Evolutionary conservation across 1,140 invertebrate genomes (phyloP).

Genomic region (Caerostris darwini): DNA sequence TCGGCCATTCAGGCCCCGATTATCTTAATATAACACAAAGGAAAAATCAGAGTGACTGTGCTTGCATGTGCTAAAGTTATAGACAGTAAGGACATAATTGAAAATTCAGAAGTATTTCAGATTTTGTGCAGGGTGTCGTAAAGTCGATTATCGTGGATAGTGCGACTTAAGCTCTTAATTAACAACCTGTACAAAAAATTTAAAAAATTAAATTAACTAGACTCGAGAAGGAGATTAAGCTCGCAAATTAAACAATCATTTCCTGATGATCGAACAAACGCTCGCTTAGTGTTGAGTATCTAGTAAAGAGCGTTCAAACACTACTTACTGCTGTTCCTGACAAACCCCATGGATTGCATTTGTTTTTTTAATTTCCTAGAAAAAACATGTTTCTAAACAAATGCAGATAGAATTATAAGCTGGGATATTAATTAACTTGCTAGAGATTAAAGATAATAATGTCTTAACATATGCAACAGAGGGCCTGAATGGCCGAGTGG

Average conservation of each 20-base stretch:
- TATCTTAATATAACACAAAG: too few species aligned
- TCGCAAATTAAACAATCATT: background rate
- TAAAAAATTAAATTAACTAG: too few species aligned
- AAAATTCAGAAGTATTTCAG: background rate
- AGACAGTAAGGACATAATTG: background rate
- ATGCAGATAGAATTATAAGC: background rate
- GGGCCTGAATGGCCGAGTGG: too few species aligned
- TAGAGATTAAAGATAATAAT: background rate
- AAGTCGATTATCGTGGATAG: background rate
- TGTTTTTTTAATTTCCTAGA: background rate
- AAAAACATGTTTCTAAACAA: background rate
- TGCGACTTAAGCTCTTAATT: background rate
- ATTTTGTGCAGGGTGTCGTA: background rate
- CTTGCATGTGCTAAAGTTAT: background rate
- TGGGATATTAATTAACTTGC: background rate
- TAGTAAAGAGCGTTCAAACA: background rate
- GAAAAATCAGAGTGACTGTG: background rate
- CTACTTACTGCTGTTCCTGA: background rate
- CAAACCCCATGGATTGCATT: background rate
- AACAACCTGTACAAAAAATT: background rate
- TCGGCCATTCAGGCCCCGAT: too few species aligned
- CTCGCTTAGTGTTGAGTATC: background rate
- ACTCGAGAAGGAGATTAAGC: background rate
- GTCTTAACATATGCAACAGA: background rate
- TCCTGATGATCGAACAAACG: background rate